Evolutionary conservation across 2,888 invertebrate genomes (phyloP).

Genomic region (Idaea biselata): DNA sequence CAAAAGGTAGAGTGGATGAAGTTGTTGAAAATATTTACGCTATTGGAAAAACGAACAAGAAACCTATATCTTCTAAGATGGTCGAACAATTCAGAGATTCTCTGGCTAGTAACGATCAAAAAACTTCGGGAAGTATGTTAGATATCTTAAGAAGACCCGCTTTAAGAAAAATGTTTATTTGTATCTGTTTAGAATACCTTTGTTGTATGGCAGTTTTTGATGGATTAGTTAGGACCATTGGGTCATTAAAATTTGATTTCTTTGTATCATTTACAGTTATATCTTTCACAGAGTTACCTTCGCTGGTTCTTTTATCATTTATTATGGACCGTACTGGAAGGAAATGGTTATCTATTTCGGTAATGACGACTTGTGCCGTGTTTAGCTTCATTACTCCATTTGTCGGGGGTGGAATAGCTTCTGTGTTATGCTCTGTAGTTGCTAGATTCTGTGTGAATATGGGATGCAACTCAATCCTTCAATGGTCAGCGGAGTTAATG

Average conservation of each 20-base stretch:
- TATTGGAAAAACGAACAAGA: constrained; percentile 53
- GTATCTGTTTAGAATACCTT: constrained; percentile 50
- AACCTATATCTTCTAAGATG: constrained; percentile 40
- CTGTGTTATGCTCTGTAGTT: constrained; percentile 56
- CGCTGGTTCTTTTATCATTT: constrained; percentile 52
- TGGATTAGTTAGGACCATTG: constrained; percentile 52
- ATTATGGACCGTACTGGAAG: constrained; percentile 55
- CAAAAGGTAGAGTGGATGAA: constrained; percentile 54
- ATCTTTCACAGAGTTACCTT: constrained; percentile 61
- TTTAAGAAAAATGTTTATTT: constrained; percentile 48
- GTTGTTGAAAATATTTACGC: constrained; percentile 46
- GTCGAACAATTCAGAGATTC: constrained; percentile 44
- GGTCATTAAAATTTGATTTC: constrained; percentile 53
- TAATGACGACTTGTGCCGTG: constrained; percentile 36
- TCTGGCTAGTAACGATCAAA: constrained; percentile 26
- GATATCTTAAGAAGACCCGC: constrained; percentile 47
- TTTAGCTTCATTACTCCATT: constrained; percentile 52
- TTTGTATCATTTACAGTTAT: constrained; percentile 60
- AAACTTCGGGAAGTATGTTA: constrained; percentile 34
- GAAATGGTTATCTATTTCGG: constrained; percentile 43
- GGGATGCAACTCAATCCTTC: constrained; percentile 45
- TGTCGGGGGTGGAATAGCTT: constrained; percentile 44
- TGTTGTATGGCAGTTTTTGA: constrained; percentile 54
- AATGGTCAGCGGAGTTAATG: constrained; percentile 62
- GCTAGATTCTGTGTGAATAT: constrained; percentile 60